phyloP scores from a whole-genome alignment of 2,113 vertebrate genomes.

The Cyprinodon brontotheroides region DNA sequence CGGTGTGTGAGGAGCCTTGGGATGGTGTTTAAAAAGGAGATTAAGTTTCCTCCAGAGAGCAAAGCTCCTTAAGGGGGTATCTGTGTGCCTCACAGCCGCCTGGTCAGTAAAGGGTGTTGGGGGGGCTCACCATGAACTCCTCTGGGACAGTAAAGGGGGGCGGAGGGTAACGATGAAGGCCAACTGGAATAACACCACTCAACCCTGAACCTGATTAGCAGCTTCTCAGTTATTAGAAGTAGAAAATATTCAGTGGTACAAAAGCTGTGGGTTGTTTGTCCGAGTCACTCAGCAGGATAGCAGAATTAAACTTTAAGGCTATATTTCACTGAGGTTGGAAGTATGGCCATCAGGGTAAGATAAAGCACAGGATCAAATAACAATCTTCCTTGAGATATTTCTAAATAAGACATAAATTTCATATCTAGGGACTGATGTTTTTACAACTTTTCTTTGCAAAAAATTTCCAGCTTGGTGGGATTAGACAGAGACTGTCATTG shows the following conservation, averaged over 20 bases:
- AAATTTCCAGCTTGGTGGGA: not conserved
- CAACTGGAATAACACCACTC: conserved; percentile 62
- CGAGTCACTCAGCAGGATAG: conserved; percentile 14
- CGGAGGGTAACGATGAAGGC: conserved; percentile 24
- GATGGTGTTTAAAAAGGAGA: conserved; percentile 82
- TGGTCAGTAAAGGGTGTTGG: conserved; percentile 80
- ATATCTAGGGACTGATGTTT: not conserved
- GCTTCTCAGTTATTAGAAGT: conserved; percentile 27
- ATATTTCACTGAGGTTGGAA: conserved; percentile 11
- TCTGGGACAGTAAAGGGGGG: conserved; percentile 32
- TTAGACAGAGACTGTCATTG: not conserved
- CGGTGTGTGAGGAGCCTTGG: conserved; percentile 73
- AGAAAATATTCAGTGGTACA: conserved; percentile 26
- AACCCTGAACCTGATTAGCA: conserved; percentile 30
- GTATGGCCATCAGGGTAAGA: conserved; percentile 16
- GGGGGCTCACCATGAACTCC: conserved; percentile 64
- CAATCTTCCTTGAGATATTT: conserved; percentile 13
- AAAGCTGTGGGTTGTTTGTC: conserved; percentile 42
- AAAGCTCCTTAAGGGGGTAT: conserved; percentile 85
- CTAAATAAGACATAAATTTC: too few species aligned
- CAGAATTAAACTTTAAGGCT: conserved; percentile 26
- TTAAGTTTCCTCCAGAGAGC: conserved; percentile 84
- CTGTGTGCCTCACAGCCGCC: conserved; percentile 80
- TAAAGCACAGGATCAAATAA: not conserved
- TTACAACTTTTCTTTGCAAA: not conserved